A percentile compares a stretch with the other conserved stretches of the same genome.
phyloP scores from a whole-genome alignment of 2,797 vertebrate genomes.

The Numenius phaeopus region DNA sequence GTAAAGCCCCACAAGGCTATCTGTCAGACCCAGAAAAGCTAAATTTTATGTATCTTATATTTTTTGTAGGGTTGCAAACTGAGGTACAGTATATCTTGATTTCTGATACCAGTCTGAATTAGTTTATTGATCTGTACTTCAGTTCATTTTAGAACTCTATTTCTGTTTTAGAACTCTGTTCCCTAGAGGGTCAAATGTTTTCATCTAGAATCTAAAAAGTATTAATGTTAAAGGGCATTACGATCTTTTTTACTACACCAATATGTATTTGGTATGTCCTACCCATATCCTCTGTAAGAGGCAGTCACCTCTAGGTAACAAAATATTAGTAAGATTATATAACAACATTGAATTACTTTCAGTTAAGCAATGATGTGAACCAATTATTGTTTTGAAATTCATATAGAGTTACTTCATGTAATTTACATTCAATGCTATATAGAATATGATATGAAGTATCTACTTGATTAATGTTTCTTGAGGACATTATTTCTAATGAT shows the following conservation, averaged over 20 bases:
- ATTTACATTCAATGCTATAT: background rate
- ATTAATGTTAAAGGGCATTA: background rate
- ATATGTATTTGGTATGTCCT: background rate
- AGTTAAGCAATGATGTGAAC: background rate
- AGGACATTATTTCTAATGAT: conserved; percentile 62
- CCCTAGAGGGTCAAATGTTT: background rate
- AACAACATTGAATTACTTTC: background rate
- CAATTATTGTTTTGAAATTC: background rate
- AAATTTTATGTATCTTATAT: background rate
- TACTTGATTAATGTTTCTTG: conserved; percentile 69
- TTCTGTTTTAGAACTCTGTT: background rate
- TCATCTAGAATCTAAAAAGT: background rate
- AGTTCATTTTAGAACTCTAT: conserved; percentile 18
- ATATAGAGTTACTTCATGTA: background rate
- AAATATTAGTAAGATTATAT: background rate
- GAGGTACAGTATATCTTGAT: background rate
- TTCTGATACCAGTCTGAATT: conserved; percentile 40
- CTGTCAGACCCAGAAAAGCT: background rate
- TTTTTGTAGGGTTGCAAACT: background rate
- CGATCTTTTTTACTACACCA: background rate
- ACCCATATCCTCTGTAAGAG: background rate
- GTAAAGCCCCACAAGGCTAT: background rate
- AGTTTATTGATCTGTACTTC: conserved; percentile 40
- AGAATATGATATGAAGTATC: background rate
- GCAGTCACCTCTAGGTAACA: background rate